Percentiles rank a stretch among this genome's conserved stretches.
Conservation (phyloP, 1,140 invertebrate species). For the Heliconius nattereri region DNA sequence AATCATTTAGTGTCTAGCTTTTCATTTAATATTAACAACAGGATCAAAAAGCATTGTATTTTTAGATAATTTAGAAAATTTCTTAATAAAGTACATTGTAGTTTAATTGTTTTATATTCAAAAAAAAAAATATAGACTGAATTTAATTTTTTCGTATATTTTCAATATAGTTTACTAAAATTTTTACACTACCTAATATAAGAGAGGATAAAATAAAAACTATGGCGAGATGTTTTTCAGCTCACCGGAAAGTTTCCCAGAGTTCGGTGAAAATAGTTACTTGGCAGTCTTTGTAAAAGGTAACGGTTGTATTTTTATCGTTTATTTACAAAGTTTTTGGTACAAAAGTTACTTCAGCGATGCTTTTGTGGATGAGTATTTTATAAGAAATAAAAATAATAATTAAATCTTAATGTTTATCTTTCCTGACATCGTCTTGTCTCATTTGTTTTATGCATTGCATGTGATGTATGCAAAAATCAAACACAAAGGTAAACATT, state of each 20-base stretch:
- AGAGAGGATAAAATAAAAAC: slow-evolving; percentile 27
- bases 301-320: slow-evolving; percentile 37
- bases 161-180: background rate
- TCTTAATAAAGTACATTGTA: no score
- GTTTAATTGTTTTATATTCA: background rate
- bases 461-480: background rate
- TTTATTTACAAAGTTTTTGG: slow-evolving; percentile 38
- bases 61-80: background rate
- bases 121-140: background rate
- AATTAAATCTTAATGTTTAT: slow-evolving; percentile 1
- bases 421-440: background rate
- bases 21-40: slow-evolving; percentile 17
- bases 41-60: background rate
- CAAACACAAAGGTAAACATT: background rate
- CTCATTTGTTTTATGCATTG: background rate
- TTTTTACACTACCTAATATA: background rate
- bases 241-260: slow-evolving; percentile 28
- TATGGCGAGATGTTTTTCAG: slow-evolving; percentile 28
- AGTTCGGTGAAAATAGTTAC: slow-evolving; percentile 39
- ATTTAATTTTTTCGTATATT: background rate
- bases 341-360: slow-evolving; percentile 35
- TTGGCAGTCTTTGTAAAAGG: slow-evolving; percentile 38
- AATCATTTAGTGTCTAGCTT: slow-evolving; percentile 26
- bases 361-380: background rate
- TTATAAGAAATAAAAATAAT: background rate